phyloP scores from a whole-genome alignment of 2,888 invertebrate genomes.

The Platycheirus rosarum region DNA sequence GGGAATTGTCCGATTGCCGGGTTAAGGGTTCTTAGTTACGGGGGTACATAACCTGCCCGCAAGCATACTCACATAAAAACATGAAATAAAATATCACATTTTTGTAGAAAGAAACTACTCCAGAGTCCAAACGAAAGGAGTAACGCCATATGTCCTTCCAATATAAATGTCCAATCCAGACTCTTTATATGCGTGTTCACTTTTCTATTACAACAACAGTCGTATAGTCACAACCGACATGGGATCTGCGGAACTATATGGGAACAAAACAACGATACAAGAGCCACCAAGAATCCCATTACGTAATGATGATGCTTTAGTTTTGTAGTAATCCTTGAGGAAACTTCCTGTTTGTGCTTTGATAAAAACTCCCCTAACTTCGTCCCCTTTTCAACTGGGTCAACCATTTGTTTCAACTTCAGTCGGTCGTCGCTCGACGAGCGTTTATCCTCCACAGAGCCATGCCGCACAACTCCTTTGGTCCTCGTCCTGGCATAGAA shows the following conservation, averaged over 20 bases:
- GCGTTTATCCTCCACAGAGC: constrained; percentile 45
- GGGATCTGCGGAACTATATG: background rate
- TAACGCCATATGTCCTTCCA: constrained; percentile 53
- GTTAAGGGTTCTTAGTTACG: background rate
- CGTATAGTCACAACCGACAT: constrained; percentile 5
- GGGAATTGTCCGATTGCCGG: constrained; percentile 36
- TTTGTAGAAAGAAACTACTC: constrained; percentile 29
- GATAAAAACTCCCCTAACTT: constrained; percentile 47
- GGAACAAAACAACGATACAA: constrained; percentile 19
- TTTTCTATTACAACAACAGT: constrained; percentile 26
- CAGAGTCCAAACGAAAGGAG: constrained; percentile 24
- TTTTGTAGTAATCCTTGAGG: constrained; percentile 68
- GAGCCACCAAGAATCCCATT: constrained; percentile 65
- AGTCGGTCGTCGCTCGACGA: constrained; percentile 35
- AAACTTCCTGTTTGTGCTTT: constrained; percentile 73
- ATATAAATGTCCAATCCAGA: constrained; percentile 58
- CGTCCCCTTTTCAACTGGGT: constrained; percentile 58
- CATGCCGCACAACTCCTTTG: constrained; percentile 8
- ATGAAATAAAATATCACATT: no score
- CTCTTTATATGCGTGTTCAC: constrained; percentile 42
- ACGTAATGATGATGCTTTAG: constrained; percentile 72
- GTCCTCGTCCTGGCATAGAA: background rate
- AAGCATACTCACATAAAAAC: constrained; percentile 53
- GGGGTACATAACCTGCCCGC: constrained; percentile 24
- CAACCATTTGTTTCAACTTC: constrained; percentile 72